A percentile compares a stretch with the other conserved stretches of the same genome.
Conservation (phyloP, 2,797 vertebrate genomes). For the Hemitrygon akajei region DNA sequence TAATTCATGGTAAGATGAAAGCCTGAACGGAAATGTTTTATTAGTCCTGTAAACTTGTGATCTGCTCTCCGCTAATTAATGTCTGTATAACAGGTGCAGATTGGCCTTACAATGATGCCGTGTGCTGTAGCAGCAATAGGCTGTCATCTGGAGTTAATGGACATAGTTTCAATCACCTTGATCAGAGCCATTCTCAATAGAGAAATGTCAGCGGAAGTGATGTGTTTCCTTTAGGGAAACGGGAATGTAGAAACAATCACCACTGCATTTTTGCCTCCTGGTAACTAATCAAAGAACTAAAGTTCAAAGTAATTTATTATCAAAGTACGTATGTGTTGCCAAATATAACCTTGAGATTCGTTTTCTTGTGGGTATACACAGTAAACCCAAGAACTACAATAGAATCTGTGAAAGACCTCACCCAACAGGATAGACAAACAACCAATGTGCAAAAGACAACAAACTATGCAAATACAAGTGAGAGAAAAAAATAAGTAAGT, state of each 20-base stretch:
- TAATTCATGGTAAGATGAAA: not conserved
- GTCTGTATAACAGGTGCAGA: slow-evolving; percentile 9
- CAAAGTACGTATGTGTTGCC: no score
- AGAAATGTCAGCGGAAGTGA: not conserved
- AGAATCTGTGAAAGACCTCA: no score
- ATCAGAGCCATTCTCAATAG: slow-evolving; percentile 15
- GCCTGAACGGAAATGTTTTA: slow-evolving; percentile 21
- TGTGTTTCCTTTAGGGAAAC: not conserved
- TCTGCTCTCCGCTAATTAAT: not conserved
- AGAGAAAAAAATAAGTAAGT: no score
- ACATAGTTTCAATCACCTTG: slow-evolving; percentile 28
- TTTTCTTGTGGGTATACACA: no score
- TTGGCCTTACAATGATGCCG: not conserved
- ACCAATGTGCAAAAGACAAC: no score
- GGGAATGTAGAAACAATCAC: not conserved
- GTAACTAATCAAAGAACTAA: not conserved
- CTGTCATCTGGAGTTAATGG: not conserved
- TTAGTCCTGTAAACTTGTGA: not conserved
- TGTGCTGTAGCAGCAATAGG: not conserved
- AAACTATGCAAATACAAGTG: no score
- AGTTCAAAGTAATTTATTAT: not conserved
- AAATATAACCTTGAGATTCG: no score
- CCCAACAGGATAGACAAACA: no score
- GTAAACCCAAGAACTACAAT: no score
- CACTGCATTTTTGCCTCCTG: not conserved